Evolutionary conservation across 2,113 vertebrate genomes (phyloP), one percentile per base, ranked within the genome.

Genomic region (Silurus meridionalis): DNA sequence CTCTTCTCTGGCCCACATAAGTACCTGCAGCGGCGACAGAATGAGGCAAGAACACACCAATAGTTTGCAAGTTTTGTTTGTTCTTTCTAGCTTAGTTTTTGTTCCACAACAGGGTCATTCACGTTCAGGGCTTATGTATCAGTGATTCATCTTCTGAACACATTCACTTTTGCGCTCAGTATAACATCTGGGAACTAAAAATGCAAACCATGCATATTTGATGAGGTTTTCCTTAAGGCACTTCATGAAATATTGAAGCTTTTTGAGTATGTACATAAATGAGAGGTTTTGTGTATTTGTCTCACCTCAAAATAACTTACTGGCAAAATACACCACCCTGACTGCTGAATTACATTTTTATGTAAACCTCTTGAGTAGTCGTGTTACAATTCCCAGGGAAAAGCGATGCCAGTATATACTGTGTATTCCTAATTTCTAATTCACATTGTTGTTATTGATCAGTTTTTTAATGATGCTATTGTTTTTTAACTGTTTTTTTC

Each of bases 241-340:
- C 84, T 88, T 92, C 90, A 83, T 79, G 84, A 89, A 91, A 91
- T 91, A 21, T 69, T 86, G 71, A 91, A 87, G 91, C 90, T 91
- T 89, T 92, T 90, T 87, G 86, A 84, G 53, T 87, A 89, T 84
- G 85, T 90, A 89, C 91, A 93, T 94, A 92, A 92, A 88, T 93
- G 86, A 94, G 89, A 86, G 69, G 71, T 48, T 84, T 84, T 80
- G 85, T 91, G 85, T 86, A 91, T 92, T 91, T 91, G 77, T 87
- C 74, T 91, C 83, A 84, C 87, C 88, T 89, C 87, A 85, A 86
- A 88, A 90, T 89, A 83, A 90, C 89, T 88, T 79, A 53, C 60
- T 48, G 72, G 85, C 83, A 83, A 83, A 88, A 79, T 77, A 78
- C 25, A 60, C 71, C 69, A 85, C 61, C 53, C 61, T 28, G 61